These are phyloP conservation scores for Shargacucullia verbasci DNA, from an alignment of 2,888 invertebrate species.

Conservation along the genomic window DNA sequence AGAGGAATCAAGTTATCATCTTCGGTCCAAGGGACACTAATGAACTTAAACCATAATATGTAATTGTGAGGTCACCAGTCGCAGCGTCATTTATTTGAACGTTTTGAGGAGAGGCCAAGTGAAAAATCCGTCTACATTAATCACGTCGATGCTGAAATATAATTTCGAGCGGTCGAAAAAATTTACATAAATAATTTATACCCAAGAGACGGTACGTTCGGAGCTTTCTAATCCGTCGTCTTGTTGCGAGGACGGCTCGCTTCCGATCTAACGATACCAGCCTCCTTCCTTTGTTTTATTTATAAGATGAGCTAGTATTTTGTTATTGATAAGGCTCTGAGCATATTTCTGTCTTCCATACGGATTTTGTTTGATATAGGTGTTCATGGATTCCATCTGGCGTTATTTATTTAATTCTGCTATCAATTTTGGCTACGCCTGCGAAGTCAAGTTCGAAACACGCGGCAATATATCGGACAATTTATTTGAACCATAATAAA, in stretches of 20 bases:
- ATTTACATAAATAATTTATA: conserved; percentile 88
- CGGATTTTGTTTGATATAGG: not conserved
- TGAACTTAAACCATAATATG: conserved; percentile 74
- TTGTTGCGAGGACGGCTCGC: conserved; percentile 63
- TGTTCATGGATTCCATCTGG: not conserved
- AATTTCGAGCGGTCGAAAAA: conserved; percentile 83
- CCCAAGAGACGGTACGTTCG: conserved; percentile 73
- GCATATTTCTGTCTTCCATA: conserved; percentile 36
- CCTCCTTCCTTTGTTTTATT: conserved; percentile 58
- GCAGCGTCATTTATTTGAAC: conserved; percentile 82
- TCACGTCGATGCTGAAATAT: conserved; percentile 85
- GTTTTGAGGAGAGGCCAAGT: conserved; percentile 79
- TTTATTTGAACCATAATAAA: too few relatives aligned
- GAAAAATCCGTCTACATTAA: conserved; percentile 86
- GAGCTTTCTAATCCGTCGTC: conserved; percentile 71
- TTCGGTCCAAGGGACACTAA: conserved; percentile 68
- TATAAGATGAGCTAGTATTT: conserved; percentile 45
- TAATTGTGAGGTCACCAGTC: conserved; percentile 73
- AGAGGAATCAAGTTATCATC: conserved; percentile 71
- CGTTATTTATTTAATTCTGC: too few relatives aligned
- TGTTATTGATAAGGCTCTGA: conserved; percentile 36
- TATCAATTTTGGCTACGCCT: too few relatives aligned
- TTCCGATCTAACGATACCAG: conserved; percentile 62
- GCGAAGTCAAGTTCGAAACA: too few relatives aligned
- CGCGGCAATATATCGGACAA: too few relatives aligned